Conservation (phyloP, 2,888 invertebrate genomes). For the Acanthosepion lycidas region DNA sequence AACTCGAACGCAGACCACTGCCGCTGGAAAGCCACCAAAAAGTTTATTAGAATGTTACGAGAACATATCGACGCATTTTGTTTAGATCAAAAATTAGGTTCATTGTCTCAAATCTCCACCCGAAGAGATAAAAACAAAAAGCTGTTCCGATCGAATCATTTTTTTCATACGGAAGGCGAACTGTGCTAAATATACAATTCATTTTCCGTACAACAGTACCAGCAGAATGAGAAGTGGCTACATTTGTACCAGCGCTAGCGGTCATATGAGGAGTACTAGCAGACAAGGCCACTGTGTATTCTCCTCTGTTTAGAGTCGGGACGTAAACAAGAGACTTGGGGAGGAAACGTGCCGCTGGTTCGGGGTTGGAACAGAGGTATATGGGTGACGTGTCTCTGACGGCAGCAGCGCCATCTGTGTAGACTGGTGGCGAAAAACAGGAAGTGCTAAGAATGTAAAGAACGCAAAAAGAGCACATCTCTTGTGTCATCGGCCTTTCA, state of each 20-base stretch:
- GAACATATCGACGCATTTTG: no score
- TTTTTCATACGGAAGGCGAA: not conserved
- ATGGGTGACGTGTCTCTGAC: not conserved
- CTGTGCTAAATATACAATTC: not conserved
- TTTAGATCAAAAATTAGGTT: no score
- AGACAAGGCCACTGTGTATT: not conserved
- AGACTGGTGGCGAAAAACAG: not conserved
- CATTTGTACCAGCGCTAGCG: not conserved
- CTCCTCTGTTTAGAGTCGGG: not conserved
- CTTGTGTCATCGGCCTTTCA: not conserved
- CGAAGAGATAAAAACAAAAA: no score
- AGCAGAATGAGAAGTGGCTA: not conserved
- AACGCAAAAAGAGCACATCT: slow-evolving; percentile 8
- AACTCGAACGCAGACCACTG: no score
- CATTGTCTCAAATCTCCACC: no score
- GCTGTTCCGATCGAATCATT: no score
- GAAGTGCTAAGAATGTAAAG: not conserved
- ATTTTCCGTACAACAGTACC: not conserved
- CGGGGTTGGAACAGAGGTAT: not conserved
- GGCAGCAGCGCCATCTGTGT: not conserved
- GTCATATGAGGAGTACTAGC: not conserved
- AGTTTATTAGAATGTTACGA: no score
- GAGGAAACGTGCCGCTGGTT: slow-evolving; percentile 12
- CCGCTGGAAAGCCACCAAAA: no score
- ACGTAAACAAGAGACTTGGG: not conserved